Evolutionary conservation across 2,888 invertebrate genomes (phyloP), one percentile per base, ranked within the genome.

Genomic region (Heteromyza rotundicornis): DNA sequence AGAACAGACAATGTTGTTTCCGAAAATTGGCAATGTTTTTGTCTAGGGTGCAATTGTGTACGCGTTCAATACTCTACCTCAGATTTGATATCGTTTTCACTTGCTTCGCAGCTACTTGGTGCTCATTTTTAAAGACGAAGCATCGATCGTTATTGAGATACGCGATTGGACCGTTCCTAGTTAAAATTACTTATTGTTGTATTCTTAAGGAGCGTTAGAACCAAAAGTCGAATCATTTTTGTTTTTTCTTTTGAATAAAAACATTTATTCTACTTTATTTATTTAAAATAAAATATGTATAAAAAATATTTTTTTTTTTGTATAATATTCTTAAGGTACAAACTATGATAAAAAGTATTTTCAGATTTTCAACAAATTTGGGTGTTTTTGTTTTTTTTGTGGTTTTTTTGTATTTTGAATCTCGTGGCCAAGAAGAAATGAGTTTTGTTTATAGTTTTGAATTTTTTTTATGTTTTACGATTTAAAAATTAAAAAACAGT

Each of bases 231-330:
- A 27, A 27, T 27, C 40, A 40, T 14, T 17, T 47, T 47, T 47
- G 10, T 19, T 14, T 47, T 47, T 47, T 47, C 20, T 47, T 47
- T 47, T 47, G 47, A 47, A 47, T 47, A 47, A 47, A 47, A 47
- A 47, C 47, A 47, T 47, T 47, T 17, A 47, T 19, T 17, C 47
- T 47, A 47, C 47, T 47, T 47, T 47, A 47, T 47, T 47, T 3
- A 47, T 47, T 19, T 14, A 10, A 40, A 40, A 40, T 14, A 14
- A 40, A 14, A 40, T 40, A 40, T 40, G 14, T 40, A 40, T 14
- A 19, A 47, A 17, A 47, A 19, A 19, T 47, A 19, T 47, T 10
- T 40, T 40, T 40, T 7, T 40, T 40, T 10, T 40, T 40, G 40
- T 40, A 40, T 40, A 40, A n/a, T 40, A n/a, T 40, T 47, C 3